A percentile compares a stretch with the other conserved stretches of the same genome.
Evolutionary conservation across 1,140 invertebrate species (phyloP).

Genomic region (Ephestia elutella): DNA sequence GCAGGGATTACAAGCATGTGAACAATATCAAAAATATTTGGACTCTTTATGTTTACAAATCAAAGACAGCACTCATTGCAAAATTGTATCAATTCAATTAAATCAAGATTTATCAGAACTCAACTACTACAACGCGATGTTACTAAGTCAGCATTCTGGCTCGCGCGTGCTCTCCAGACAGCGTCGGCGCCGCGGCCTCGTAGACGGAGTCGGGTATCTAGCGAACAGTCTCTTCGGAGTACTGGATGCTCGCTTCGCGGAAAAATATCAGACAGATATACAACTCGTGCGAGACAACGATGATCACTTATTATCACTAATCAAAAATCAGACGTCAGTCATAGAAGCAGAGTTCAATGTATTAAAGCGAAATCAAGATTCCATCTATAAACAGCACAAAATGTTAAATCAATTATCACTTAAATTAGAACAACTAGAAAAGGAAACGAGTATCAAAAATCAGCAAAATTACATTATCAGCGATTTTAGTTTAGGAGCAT

Average conservation of each 20-base stretch:
- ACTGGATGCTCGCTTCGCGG: constrained; percentile 30
- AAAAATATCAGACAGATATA: constrained; percentile 32
- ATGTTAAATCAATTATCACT: constrained; percentile 13
- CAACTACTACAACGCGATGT: constrained; percentile 7
- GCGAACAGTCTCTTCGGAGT: constrained; percentile 30
- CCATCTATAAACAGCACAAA: constrained; percentile 27
- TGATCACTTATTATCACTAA: constrained; percentile 21
- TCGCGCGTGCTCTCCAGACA: neutral
- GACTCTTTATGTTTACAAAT: constrained; percentile 12
- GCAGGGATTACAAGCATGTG: constrained; percentile 15
- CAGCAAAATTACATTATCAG: neutral
- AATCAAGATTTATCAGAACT: constrained; percentile 11
- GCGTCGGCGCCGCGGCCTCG: constrained; percentile 19
- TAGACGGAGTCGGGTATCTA: constrained; percentile 28
- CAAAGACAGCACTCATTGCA: constrained; percentile 3
- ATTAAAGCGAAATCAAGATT: constrained; percentile 19
- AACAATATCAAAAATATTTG: constrained; percentile 19
- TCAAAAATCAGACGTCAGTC: constrained; percentile 30
- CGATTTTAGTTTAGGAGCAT: neutral
- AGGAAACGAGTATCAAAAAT: neutral
- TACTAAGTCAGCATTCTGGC: constrained; percentile 13
- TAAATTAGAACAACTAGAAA: neutral
- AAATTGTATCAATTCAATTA: constrained; percentile 13
- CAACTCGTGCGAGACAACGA: constrained; percentile 20
- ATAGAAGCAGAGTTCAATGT: constrained; percentile 27